Evolutionary conservation across 2,888 invertebrate species (phyloP).

Genomic region (Chromoteleia sp.): DNA sequence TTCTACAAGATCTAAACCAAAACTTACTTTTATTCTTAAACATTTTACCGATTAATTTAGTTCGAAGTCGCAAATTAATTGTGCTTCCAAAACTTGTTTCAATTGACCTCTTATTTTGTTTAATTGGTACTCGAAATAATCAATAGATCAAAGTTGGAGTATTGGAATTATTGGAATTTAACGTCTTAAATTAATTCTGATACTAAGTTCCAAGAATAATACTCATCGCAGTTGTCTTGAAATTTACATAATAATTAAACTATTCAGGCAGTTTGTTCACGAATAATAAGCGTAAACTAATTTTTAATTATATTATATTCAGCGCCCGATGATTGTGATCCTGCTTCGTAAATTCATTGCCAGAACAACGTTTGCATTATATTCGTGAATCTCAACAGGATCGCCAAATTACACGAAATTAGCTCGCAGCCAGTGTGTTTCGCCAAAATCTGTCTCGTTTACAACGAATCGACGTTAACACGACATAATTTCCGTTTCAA

Average conservation of each 20-base stretch:
- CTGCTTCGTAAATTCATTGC: slow-evolving; percentile 4
- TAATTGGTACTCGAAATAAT: slow-evolving; percentile 1
- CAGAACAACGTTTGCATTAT: slow-evolving; percentile 31
- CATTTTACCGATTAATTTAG: not conserved
- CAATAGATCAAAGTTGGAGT: not conserved
- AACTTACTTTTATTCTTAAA: too few relatives aligned
- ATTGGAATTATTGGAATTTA: not conserved
- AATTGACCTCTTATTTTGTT: not conserved
- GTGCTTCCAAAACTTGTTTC: not conserved
- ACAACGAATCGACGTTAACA: slow-evolving; percentile 64
- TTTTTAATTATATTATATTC: slow-evolving; percentile 17
- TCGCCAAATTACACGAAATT: slow-evolving; percentile 56
- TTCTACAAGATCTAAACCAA: too few relatives aligned
- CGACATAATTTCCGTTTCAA: slow-evolving; percentile 63
- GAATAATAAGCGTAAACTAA: not conserved
- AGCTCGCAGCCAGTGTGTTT: slow-evolving; percentile 30
- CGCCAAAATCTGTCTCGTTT: slow-evolving; percentile 60
- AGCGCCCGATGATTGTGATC: slow-evolving; percentile 8
- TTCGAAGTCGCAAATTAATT: not conserved
- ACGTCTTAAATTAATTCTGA: not conserved
- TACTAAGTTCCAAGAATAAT: not conserved
- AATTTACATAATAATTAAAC: not conserved
- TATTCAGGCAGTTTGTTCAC: not conserved
- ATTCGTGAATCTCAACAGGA: slow-evolving; percentile 41
- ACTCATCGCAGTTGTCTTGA: not conserved